Percentiles rank a stretch among this genome's conserved stretches.
Evolutionary conservation across 1,140 invertebrate genomes (phyloP).

Genomic region (Zaprionus tsacasi): DNA sequence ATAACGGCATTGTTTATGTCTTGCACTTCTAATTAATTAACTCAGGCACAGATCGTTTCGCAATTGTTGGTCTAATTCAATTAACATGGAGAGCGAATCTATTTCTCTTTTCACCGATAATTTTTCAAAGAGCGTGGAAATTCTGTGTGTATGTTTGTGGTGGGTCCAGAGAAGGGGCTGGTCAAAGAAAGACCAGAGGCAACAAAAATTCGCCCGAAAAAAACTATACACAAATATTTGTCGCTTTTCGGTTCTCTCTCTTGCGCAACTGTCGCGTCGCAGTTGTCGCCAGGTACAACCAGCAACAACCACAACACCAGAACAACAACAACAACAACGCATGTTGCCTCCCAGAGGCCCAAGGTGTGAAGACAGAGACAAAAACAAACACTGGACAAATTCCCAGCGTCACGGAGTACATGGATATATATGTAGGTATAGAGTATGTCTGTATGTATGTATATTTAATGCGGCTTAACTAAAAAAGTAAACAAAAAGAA

Average conservation of each 20-base stretch:
- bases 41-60: slow-evolving; percentile 17
- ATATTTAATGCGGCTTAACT: slow-evolving; percentile 69
- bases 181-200: too few relatives aligned
- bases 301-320: slow-evolving; percentile 29
- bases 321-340: slow-evolving; percentile 17
- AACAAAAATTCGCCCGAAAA: slow-evolving; percentile 35
- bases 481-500: slow-evolving; percentile 53
- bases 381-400: slow-evolving; percentile 57
- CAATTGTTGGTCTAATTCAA: slow-evolving; percentile 54
- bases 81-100: slow-evolving; percentile 51
- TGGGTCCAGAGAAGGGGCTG: background rate
- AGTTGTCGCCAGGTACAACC: slow-evolving; percentile 42
- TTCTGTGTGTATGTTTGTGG: background rate
- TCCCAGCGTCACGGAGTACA: slow-evolving; percentile 4
- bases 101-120: slow-evolving; percentile 34
- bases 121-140: slow-evolving; percentile 25
- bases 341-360: slow-evolving; percentile 12
- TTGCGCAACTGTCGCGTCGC: slow-evolving; percentile 11
- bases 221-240: slow-evolving; percentile 68
- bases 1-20: slow-evolving; percentile 45
- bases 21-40: slow-evolving; percentile 57
- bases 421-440: slow-evolving; percentile 4
- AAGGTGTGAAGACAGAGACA: slow-evolving; percentile 65
- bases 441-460: slow-evolving; percentile 43
- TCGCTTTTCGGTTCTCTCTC: slow-evolving; percentile 15